A percentile compares a stretch with the other conserved stretches of the same genome.
phyloP scores from a whole-genome alignment of 37 sponge, comb jelly and placozoan genomes.

The Eunapius fragilis region DNA sequence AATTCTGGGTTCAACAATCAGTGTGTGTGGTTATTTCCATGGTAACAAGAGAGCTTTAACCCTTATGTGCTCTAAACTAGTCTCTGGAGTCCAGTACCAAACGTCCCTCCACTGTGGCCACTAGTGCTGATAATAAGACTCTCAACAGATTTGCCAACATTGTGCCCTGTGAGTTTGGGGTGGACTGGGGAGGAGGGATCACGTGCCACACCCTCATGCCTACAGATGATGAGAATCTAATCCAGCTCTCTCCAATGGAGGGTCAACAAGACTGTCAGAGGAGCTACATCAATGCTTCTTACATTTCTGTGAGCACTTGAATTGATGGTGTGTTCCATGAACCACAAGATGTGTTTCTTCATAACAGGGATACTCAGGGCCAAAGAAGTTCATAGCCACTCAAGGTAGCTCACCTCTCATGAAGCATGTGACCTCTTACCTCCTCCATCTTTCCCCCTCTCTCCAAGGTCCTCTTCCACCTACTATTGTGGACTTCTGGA shows the following conservation, averaged over 20 bases:
- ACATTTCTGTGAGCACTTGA: constrained; percentile 62
- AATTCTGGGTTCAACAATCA: constrained; percentile 37
- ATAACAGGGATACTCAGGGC: constrained; percentile 56
- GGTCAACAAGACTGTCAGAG: constrained; percentile 31
- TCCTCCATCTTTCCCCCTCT: not conserved
- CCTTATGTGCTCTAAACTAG: not conserved
- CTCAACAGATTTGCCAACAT: constrained; percentile 55
- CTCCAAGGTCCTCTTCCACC: constrained; percentile 55
- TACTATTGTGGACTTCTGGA: constrained; percentile 77
- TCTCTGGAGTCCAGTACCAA: not conserved
- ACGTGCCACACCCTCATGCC: not conserved
- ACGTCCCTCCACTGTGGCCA: constrained; percentile 2
- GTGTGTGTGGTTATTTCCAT: not conserved
- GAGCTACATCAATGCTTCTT: constrained; percentile 81
- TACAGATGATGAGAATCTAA: constrained; percentile 73
- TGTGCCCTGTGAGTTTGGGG: constrained; percentile 32
- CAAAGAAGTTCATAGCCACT: constrained; percentile 72
- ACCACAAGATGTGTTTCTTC: not conserved
- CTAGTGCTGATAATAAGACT: constrained; percentile 6
- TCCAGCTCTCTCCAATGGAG: constrained; percentile 34
- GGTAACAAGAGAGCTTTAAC: not conserved
- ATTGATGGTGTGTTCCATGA: not conserved
- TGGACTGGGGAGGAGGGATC: not conserved
- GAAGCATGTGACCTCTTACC: not conserved
- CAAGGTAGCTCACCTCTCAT: constrained; percentile 61